Base-by-base conservation (phyloP, 1,140 invertebrate genomes). In the Drosophila eugracilis region DNA sequence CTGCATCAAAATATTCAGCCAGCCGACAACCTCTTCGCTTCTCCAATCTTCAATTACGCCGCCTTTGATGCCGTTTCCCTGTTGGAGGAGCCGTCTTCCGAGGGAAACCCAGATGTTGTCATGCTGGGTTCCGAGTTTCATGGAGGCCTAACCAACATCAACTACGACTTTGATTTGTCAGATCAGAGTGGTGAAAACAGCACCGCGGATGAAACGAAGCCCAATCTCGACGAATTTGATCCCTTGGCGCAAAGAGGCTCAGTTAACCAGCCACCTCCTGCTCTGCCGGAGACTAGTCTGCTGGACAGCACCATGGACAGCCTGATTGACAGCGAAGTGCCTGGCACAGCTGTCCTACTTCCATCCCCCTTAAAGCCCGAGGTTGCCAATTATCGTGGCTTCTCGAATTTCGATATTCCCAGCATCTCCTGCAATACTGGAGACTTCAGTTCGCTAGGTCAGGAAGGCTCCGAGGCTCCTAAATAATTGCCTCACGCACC, bases 361-460 rank as follows among this genome's bases (percentile, higher is more conserved):
- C 94, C 95, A 1, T 94, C 95, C 0, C 94, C 95, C 0, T 63
- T 94, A 55, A 92, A 94, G 92, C 94, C 94, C 1, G 91, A 91
- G 17, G 80, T 84, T 41, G 91, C 93, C 17, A 92, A 94, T 76
- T 95, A 95, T 88, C 93, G 94, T 41, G 95, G 95, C 2, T 95
- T 96, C 78, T 95, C 95, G 4, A 93, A 44, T 93, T 93, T 71
- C 93, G 79, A 94, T 65, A 95, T 96, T 90, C 95, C 94, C 9
- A 95, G 94, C 21, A 95, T 96, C 81, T 95, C 95, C 5, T 96
- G 95, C 90, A 95, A 93, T 53, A 95, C 95, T 4, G 95, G 95
- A 4, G 94, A 95, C 62, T 91, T 79, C 15, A 90, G 90, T 72
- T 91, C 91, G 3, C 50, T 90, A 5, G 80, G 57, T 7, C 65